These are phyloP conservation scores for Megalurothrips usitatus DNA, from an alignment of 2,888 invertebrate species.

Conservation along the genomic window DNA sequence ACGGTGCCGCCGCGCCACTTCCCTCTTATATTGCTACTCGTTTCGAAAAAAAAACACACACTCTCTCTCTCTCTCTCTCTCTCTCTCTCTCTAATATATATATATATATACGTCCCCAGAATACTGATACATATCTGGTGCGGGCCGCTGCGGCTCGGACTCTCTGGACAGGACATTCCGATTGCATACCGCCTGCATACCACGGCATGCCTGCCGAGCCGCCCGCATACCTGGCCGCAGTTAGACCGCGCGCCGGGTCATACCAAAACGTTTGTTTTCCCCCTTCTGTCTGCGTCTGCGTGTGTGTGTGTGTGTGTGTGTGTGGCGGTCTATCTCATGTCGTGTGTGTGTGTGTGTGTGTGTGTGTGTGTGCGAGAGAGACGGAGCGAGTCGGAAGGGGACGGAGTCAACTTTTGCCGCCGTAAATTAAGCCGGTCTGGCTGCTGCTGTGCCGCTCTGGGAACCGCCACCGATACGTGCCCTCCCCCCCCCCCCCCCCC, in stretches of 20 bases:
- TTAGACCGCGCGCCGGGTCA: neutral
- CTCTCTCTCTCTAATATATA: no score
- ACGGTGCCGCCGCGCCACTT: no score
- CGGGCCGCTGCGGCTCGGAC: neutral
- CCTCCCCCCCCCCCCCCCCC: no score
- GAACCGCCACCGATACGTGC: no score
- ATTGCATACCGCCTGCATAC: neutral
- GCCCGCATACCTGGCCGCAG: neutral
- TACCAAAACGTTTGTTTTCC: constrained; percentile 12
- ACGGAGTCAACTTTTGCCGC: no score
- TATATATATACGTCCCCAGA: no score
- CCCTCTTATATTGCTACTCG: neutral
- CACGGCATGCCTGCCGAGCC: neutral
- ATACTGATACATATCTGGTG: constrained; percentile 2
- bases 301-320: neutral
- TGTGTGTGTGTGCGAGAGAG: neutral
- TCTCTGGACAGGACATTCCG: neutral
- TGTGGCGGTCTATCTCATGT: no score
- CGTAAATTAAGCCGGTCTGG: no score
- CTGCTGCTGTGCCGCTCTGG: no score
- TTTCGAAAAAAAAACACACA: neutral
- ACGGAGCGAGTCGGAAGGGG: neutral
- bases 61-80: no score
- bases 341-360: constrained; percentile 1
- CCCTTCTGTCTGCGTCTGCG: neutral